Evolutionary conservation across 1,140 invertebrate genomes (phyloP), one percentile per base, ranked within the genome.

Genomic region (Rhizoglyphus robini): DNA sequence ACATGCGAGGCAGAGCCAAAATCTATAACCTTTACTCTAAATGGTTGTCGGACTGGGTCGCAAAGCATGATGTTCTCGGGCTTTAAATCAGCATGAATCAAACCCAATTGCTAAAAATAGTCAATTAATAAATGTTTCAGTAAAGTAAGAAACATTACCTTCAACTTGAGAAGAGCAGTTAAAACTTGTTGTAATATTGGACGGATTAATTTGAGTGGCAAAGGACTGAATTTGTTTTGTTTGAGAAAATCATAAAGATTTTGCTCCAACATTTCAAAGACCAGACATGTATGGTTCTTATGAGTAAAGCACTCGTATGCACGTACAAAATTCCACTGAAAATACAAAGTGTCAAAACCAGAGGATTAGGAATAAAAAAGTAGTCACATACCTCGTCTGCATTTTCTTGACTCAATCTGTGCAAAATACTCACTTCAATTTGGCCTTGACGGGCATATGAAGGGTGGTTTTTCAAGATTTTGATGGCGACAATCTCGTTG

Each of bases 51-150:
- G 31, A 87, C 84, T 32, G 96, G 96, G 79, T 99, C 95, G 61
- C 98, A 93, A 72, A 99, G 78, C 96, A 99, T 99, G 72, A 99
- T 99, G 77, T 99, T 99, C 79, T 99, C 96, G 11, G 96, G 96
- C 79, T 99, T 99, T 68, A 99, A 79, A 79, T 99, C 96, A 61
- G 96, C 96, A 80, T 99, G 96, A 75, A 99, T 99, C 71, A 99
- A 81, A 66, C 95, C 95, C 72, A 99, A 81, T 87, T 97, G 91
- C 86, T 92, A 79, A 48, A 8, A 30, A 77, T 78, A 69, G 49
- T 67, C 73, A 72, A 72, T 69, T 70, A 68, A 68, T 31, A 71
- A 8, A 60, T 2, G 63, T 49, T 30, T 23, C 27, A 69, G 25
- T 48, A 67, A 66, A 61, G 41, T 0, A 62, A 68, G 5, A 23